These are phyloP conservation scores for Panopea generosa DNA, from an alignment of 2,888 invertebrate species.

Conservation along the genomic window DNA sequence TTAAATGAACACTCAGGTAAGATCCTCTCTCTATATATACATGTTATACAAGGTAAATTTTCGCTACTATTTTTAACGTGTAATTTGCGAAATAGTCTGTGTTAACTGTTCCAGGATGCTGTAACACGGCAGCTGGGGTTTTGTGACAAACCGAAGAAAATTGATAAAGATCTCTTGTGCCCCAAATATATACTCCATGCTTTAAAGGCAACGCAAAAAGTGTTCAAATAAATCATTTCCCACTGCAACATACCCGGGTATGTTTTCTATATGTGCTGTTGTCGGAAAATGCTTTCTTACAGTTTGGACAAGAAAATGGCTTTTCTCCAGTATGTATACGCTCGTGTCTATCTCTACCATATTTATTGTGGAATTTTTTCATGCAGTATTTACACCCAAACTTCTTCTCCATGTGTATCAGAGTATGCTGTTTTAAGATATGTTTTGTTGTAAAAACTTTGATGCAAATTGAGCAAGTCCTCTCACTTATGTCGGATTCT, in stretches of 20 bases:
- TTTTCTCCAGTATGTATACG: constrained; percentile 63
- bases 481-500: constrained; percentile 46
- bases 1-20: too few relatives aligned
- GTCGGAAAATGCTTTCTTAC: constrained; percentile 57
- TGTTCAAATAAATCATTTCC: constrained; percentile 30
- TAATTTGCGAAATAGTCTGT: too few relatives aligned
- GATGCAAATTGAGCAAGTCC: constrained; percentile 55
- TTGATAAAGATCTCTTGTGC: too few relatives aligned
- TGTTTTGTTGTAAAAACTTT: constrained; percentile 61
- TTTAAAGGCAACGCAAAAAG: too few relatives aligned
- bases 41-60: too few relatives aligned
- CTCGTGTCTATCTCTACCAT: constrained; percentile 59
- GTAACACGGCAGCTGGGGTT: too few relatives aligned
- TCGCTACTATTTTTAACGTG: too few relatives aligned
- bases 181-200: too few relatives aligned
- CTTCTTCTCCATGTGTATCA: constrained; percentile 56
- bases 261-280: constrained; percentile 60
- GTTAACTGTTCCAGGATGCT: too few relatives aligned
- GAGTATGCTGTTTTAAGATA: constrained; percentile 55
- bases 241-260: constrained; percentile 44
- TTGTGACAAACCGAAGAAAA: too few relatives aligned
- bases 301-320: constrained; percentile 61
- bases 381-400: constrained; percentile 63
- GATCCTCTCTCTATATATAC: too few relatives aligned
- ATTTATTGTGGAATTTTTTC: constrained; percentile 64